These are phyloP conservation scores for Limosa lapponica DNA, from an alignment of 2,797 vertebrate genomes.

Conservation along the genomic window DNA sequence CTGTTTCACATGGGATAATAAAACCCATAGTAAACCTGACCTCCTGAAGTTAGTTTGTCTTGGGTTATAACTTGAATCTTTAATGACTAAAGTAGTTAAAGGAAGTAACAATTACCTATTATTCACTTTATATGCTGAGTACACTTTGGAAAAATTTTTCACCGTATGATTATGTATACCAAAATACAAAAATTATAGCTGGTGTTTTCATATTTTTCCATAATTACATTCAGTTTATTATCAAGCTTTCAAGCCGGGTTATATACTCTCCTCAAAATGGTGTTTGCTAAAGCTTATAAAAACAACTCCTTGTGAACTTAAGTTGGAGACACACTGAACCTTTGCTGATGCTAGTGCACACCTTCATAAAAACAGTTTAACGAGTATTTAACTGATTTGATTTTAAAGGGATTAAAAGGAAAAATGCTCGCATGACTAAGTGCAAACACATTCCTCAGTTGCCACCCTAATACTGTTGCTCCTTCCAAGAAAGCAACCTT, in stretches of 20 bases:
- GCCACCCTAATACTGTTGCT: background rate
- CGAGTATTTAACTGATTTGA: conserved; percentile 74
- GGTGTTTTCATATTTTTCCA: conserved; percentile 14
- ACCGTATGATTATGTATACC: background rate
- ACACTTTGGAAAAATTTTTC: conserved; percentile 37
- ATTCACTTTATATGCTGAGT: background rate
- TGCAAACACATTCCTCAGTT: conserved; percentile 36
- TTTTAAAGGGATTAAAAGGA: conserved; percentile 70
- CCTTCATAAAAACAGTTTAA: conserved; percentile 64
- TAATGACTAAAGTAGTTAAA: conserved; percentile 53
- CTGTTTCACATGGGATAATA: conserved; percentile 38
- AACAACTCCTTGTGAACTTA: conserved; percentile 47
- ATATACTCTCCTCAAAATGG: background rate
- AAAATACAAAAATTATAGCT: conserved; percentile 38
- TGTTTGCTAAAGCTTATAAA: conserved; percentile 67
- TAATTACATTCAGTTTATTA: conserved; percentile 29
- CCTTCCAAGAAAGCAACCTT: conserved; percentile 48
- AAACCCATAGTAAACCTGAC: conserved; percentile 42
- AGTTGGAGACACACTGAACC: conserved; percentile 11
- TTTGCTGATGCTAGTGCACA: conserved; percentile 38
- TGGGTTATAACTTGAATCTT: conserved; percentile 63
- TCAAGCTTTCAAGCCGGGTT: conserved; percentile 5
- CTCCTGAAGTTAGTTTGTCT: conserved; percentile 68
- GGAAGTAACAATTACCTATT: conserved; percentile 63
- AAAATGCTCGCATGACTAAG: conserved; percentile 45